Base-by-base conservation (phyloP, 2,113 vertebrate genomes). In the Anoura caudifer region DNA sequence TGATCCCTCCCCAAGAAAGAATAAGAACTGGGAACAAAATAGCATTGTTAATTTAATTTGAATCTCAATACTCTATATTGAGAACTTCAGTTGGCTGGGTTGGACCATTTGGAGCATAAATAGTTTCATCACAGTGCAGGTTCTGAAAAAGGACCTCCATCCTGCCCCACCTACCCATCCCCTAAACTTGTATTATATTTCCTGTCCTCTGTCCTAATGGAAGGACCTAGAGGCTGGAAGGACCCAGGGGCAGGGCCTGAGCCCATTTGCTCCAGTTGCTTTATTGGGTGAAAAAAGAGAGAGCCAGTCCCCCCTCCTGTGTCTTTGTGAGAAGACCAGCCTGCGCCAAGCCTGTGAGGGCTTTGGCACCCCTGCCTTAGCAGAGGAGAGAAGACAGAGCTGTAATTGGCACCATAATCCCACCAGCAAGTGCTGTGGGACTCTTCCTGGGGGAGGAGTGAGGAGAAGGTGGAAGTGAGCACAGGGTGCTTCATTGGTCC, bases 341-440 rank as follows among this genome's bases (percentile, higher is more conserved):
- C 73, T 36, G 13, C 43, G 15, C 33, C 26, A 2, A 1, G 20
- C 22, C 10, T 31, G 26, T 69, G 28, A 69, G 54, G n/a, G 38
- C 28, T 41, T 41, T 67, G 52, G 43, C 10, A 14, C 26, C 72
- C 5, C 45, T 41, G 0, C 59, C 38, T 22, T 12, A n/a, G n/a
- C n/a, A 15, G 36, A 43, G 33, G 41, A 20, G n/a, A 45, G 92
- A 19, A 50, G 65, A 56, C 16, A n/a, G 61, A 54, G 24, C 56
- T 13, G 0, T 4, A 1, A 3, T 47, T 14, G 22, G 2, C 3
- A 20, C 73, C 1, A 2, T 6, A 2, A 3, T 31, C 11, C 31
- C 41, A 1, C 20, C 28, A 65, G 43, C 36, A 38, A 47, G 38
- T 52, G 45, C 26, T 24, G 10, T 63, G 77, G 14, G 28, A n/a